Percentiles rank a stretch among this genome's conserved stretches.
These are phyloP conservation scores for Brachionichthys hirsutus DNA, from an alignment of 2,113 vertebrate genomes.

Conservation along the genomic window DNA sequence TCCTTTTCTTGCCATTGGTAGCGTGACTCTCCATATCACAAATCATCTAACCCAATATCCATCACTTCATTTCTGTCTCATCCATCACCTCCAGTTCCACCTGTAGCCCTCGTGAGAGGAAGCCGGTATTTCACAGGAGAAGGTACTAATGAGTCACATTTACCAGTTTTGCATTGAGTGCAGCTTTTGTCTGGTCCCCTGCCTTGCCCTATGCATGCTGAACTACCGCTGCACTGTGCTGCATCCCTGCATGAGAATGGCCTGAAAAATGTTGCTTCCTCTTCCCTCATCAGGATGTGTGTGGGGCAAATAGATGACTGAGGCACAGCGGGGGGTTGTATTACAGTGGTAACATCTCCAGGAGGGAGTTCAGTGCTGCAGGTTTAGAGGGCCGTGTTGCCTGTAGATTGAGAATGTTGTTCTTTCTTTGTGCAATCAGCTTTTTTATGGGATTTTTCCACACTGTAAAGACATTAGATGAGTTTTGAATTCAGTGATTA, in stretches of 20 bases:
- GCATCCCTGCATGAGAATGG: conserved; percentile 22
- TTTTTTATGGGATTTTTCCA: conserved; percentile 31
- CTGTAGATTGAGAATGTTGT: neutral
- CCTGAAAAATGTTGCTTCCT: conserved; percentile 28
- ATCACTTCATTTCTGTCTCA: conserved; percentile 74
- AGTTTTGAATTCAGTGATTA: conserved; percentile 14
- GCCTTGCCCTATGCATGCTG: conserved; percentile 30
- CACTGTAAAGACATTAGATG: conserved; percentile 4
- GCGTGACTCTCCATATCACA: conserved; percentile 38
- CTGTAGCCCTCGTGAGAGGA: conserved; percentile 85
- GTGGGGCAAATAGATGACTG: conserved; percentile 32
- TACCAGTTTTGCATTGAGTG: conserved; percentile 16
- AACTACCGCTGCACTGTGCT: conserved; percentile 34
- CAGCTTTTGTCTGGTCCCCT: conserved; percentile 11
- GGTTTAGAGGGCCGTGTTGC: conserved; percentile 20
- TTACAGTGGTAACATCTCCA: conserved; percentile 32
- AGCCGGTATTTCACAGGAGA: conserved; percentile 92
- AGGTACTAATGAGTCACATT: conserved; percentile 79
- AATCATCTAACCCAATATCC: conserved; percentile 55
- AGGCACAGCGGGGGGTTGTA: conserved; percentile 31
- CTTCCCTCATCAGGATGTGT: conserved; percentile 28
- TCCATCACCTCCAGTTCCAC: conserved; percentile 85
- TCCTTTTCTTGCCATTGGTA: conserved; percentile 39
- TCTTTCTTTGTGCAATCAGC: neutral
- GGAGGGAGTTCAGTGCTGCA: neutral